Base-by-base conservation (phyloP, 2,888 invertebrate genomes). In the Melanchra persicariae region DNA sequence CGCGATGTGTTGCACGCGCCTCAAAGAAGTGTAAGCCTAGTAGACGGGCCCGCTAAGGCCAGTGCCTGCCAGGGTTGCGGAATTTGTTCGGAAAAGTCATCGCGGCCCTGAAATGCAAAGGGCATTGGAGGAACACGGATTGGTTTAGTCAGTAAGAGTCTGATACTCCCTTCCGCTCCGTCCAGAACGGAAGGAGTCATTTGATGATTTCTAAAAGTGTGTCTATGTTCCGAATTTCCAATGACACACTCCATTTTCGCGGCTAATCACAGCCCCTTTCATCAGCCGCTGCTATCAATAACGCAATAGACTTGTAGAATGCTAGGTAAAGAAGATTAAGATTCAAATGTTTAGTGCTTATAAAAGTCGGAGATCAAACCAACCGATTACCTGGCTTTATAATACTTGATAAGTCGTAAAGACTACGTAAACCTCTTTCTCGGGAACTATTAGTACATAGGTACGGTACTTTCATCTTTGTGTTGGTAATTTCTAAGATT, bases 301-400 rank as follows among this genome's bases (percentile, higher is more conserved):
- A 34, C 51, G 43, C n/a, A 34, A 43, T 59, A 59, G 58, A 24
- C 30, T 24, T 12, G 24, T 30, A 70, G 12, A 51, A 17, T 2
- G 17, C 22, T 2, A 34, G 24, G 34, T 49, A 26, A 64, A 64
- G 40, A 55, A 73, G 15, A 64, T 8, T n/a, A n/a, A n/a, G 10
- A 47, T 52, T 40, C 22, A 19, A 52, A 24, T 5, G 45, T 74
- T 74, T 40, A 66, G 26, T 52, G 45, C 65, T 45, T 58, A 54
- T 72, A 72, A 72, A 72, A 65, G 5, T n/a, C 5, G 10, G 15
- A 71, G 73, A 71, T 71, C 63, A 73, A 72, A 49, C 40, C 34
- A 2, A 22, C 24, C 64, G 71, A 72, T 62, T 12, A 9, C 24
- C n/a, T 43, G n/a, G 24, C n/a, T 47, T 64, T 71, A 73, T 43